Evolutionary conservation across 2,797 vertebrate species (phyloP).

Genomic region (Lates japonicus): DNA sequence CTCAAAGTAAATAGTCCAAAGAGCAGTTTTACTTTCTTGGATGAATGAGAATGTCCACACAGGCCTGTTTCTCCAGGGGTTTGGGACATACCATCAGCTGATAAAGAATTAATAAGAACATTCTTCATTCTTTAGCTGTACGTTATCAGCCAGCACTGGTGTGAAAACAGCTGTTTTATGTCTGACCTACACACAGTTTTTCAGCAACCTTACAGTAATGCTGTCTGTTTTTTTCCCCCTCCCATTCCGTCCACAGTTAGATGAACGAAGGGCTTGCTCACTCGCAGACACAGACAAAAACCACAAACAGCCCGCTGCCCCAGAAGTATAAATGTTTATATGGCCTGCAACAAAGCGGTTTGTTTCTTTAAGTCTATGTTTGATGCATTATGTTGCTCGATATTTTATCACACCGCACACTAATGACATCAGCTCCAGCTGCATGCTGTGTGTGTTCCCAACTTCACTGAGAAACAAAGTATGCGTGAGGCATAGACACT

Average conservation of each 20-base stretch:
- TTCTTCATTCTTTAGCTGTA: slow-evolving; percentile 57
- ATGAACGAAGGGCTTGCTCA: slow-evolving; percentile 33
- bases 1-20: slow-evolving; percentile 64
- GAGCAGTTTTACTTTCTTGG: slow-evolving; percentile 56
- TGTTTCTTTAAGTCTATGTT: slow-evolving; percentile 67
- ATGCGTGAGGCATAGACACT: background rate
- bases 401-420: slow-evolving; percentile 53
- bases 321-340: slow-evolving; percentile 77
- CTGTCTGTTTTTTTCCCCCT: slow-evolving; percentile 16
- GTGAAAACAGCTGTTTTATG: slow-evolving; percentile 79
- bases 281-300: slow-evolving; percentile 40
- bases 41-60: slow-evolving; percentile 46
- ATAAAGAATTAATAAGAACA: slow-evolving; percentile 75
- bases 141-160: slow-evolving; percentile 65
- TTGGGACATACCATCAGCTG: slow-evolving; percentile 59
- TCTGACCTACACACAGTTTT: slow-evolving; percentile 66
- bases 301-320: slow-evolving; percentile 54
- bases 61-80: slow-evolving; percentile 36
- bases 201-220: slow-evolving; percentile 51
- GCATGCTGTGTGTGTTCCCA: slow-evolving; percentile 37
- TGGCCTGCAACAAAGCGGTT: slow-evolving; percentile 69
- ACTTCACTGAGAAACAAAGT: slow-evolving; percentile 18
- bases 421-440: slow-evolving; percentile 63
- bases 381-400: slow-evolving; percentile 65
- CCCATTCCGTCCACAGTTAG: slow-evolving; percentile 39